Conservation (phyloP, 2,113 vertebrate genomes). For the Barnardius zonarius region DNA sequence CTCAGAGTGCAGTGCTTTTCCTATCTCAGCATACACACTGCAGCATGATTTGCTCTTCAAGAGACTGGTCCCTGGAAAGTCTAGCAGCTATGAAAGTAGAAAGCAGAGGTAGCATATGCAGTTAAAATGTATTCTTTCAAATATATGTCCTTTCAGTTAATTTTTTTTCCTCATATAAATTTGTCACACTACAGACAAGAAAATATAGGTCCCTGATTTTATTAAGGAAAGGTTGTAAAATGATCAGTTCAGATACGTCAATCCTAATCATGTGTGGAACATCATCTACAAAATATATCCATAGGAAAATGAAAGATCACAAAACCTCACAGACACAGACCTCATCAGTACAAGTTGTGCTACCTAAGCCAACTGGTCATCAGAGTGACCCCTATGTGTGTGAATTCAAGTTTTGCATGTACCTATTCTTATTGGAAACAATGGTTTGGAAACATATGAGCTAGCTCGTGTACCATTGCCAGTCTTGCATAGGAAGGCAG, state of each 20-base stretch:
- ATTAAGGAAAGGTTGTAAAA: background rate
- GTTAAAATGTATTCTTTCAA: background rate
- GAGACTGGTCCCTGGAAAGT: background rate
- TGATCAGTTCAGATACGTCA: background rate
- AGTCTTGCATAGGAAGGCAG: background rate
- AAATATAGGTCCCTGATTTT: background rate
- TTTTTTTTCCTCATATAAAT: background rate
- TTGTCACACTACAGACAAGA: background rate
- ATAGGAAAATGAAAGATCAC: background rate
- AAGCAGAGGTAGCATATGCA: background rate
- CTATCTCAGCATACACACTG: fast-evolving
- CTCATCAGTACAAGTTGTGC: background rate
- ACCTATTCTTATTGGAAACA: background rate
- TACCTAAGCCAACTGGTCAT: background rate
- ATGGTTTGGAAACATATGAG: too few relatives aligned
- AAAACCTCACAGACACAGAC: background rate
- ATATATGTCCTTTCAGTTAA: background rate
- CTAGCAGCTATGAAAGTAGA: background rate
- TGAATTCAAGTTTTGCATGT: background rate
- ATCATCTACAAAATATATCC: background rate
- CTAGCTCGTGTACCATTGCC: background rate
- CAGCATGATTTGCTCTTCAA: background rate
- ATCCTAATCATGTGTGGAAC: background rate
- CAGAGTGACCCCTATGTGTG: background rate
- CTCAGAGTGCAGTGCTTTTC: background rate